Percentiles rank a stretch among this genome's conserved stretches.
Conservation (phyloP, 2,113 vertebrate species). For the Myocastor coypus region DNA sequence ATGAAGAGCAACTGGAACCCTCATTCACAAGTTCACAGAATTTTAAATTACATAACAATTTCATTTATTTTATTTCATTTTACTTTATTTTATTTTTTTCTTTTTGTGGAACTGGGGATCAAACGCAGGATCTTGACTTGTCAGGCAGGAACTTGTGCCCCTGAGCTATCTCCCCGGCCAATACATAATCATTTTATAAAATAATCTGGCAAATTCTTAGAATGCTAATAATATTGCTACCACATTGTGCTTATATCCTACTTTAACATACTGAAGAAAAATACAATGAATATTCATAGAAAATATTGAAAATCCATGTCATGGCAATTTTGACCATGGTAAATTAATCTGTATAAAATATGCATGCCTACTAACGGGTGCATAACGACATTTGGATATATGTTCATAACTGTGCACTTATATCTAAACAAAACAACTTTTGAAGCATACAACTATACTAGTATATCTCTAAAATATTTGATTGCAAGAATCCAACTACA, state of each 20-base stretch:
- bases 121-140: too few relatives aligned
- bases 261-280: not conserved
- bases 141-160: too few relatives aligned
- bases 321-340: not conserved
- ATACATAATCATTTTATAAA: constrained; percentile 13
- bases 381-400: not conserved
- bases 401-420: not conserved
- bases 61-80: too few relatives aligned
- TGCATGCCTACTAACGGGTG: not conserved
- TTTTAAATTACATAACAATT: not conserved
- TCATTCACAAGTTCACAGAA: not conserved
- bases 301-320: not conserved
- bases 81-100: too few relatives aligned
- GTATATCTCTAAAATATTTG: not conserved
- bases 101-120: too few relatives aligned
- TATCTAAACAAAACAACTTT: not conserved
- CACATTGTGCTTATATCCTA: not conserved
- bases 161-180: too few relatives aligned
- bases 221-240: not conserved
- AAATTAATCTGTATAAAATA: not conserved
- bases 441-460: not conserved
- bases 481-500: too few relatives aligned
- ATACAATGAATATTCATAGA: not conserved
- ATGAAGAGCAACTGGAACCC: not conserved
- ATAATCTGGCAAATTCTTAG: not conserved